Base-by-base conservation (phyloP, 2,888 invertebrate species). In the Caenorhabditis virilis region DNA sequence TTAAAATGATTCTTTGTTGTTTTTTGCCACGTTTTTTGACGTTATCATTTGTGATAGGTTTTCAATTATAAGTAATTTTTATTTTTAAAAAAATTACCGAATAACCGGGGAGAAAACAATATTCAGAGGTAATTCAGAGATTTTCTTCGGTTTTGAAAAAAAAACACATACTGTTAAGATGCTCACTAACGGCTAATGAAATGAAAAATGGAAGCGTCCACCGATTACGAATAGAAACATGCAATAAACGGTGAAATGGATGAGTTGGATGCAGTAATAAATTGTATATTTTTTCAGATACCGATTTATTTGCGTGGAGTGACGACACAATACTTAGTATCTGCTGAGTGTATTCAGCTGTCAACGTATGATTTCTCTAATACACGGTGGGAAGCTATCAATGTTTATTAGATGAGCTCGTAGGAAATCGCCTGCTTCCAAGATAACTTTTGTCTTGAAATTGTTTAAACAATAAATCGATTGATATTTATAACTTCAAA, bases 311-410 rank as follows among this genome's bases (percentile, higher is more conserved):
- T 7, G 42, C 62, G 9, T 61, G 66, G 13, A 61, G 66, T 1
- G 66, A 67, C 26, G 66, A 67, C 30, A 13, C 6, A 13, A 9
- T 7, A 39, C 15, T 39, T 62, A 45, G 56, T 56, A 48, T 56
- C 56, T 52, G 52, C 56, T 9, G 64, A 64, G 47, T 55, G 64
- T 59, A 50, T 54, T 47, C 64, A 64, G 50, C 58, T 64, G 49
- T 46, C 23, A 50, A 22, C 11, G 5, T 42, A 46, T 15, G 58
- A 58, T 11, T 20, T 50, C 18, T 47, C 50, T n/a, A n/a, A n/a
- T n/a, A n/a, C n/a, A n/a, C n/a, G n/a, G 33, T 64, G 64, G 64
- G 46, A 64, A 51, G 27, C 54, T 3, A 42, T 64, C 13, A 53
- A 64, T 33, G n/a, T n/a, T n/a, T n/a, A n/a, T n/a, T n/a, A n/a